Evolutionary conservation across 2,797 vertebrate genomes (phyloP).

Genomic region (Ctenopoma kingsleyae): DNA sequence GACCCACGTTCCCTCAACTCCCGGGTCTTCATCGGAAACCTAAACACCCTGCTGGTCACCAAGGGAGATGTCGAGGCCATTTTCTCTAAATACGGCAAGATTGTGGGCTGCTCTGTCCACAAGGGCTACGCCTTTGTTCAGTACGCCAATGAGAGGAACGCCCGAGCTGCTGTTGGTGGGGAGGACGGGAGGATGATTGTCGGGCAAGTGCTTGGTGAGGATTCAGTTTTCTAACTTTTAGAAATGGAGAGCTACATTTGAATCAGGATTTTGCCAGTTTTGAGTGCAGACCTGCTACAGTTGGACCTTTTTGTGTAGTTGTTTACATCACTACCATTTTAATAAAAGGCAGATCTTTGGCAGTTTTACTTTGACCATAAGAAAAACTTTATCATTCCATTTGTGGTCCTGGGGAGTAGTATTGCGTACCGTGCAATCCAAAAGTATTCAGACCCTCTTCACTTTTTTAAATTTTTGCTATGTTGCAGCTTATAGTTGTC

Average conservation of each 20-base stretch:
- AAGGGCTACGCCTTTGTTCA: conserved; percentile 97
- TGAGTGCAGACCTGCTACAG: too few relatives aligned
- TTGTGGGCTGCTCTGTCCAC: conserved; percentile 95
- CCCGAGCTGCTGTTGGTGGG: conserved; percentile 87
- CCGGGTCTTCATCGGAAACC: conserved; percentile 95
- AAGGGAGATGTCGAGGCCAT: conserved; percentile 95
- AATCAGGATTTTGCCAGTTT: background rate
- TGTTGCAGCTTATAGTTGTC: too few relatives aligned
- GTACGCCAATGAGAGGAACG: conserved; percentile 91
- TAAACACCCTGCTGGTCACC: conserved; percentile 95
- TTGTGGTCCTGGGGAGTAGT: too few relatives aligned
- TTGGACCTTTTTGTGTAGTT: too few relatives aligned
- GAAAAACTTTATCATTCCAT: too few relatives aligned
- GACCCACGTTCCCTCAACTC: conserved; percentile 94
- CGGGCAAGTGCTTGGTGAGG: conserved; percentile 91
- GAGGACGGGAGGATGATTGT: conserved; percentile 95
- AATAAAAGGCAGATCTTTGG: too few relatives aligned
- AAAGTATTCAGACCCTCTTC: too few relatives aligned
- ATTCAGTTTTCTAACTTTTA: background rate
- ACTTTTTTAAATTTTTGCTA: too few relatives aligned
- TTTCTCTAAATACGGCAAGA: conserved; percentile 94
- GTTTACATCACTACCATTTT: too few relatives aligned
- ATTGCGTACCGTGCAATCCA: too few relatives aligned
- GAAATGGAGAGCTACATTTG: background rate
- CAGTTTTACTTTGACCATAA: too few relatives aligned